Evolutionary conservation across 2,888 invertebrate genomes (phyloP).

Genomic region (Leucophora obtusa): DNA sequence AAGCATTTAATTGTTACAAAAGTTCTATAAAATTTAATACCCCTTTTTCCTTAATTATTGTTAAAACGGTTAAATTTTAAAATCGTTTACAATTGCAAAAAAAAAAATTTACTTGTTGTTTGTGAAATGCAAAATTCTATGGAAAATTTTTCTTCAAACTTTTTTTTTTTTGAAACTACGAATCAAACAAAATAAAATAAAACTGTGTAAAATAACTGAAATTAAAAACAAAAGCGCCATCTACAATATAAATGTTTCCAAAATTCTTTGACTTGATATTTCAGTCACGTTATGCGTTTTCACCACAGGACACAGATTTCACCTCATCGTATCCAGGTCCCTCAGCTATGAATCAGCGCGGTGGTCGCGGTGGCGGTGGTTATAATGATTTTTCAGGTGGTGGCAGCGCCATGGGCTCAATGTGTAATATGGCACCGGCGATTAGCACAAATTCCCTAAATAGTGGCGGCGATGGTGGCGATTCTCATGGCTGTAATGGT

Average conservation of each 20-base stretch:
- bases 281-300: slow-evolving; percentile 80
- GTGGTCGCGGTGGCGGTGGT: slow-evolving; percentile 72
- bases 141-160: slow-evolving; percentile 11
- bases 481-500: slow-evolving; percentile 74
- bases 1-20: slow-evolving; percentile 48
- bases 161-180: slow-evolving; percentile 14
- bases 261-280: slow-evolving; percentile 75
- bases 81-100: slow-evolving; percentile 34
- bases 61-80: slow-evolving; percentile 25
- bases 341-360: slow-evolving; percentile 74
- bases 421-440: slow-evolving; percentile 72
- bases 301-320: slow-evolving; percentile 79
- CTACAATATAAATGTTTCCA: slow-evolving; percentile 69
- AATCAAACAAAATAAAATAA: slow-evolving; percentile 30
- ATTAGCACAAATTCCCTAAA: slow-evolving; percentile 74
- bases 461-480: slow-evolving; percentile 70
- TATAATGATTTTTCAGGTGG: slow-evolving; percentile 76
- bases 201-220: slow-evolving; percentile 67
- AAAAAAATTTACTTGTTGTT: slow-evolving; percentile 46
- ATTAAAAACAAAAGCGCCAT: slow-evolving; percentile 72
- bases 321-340: slow-evolving; percentile 78
- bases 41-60: slow-evolving; percentile 47
- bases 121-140: slow-evolving; percentile 35
- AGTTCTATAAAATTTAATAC: slow-evolving; percentile 27
- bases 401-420: slow-evolving; percentile 72